Evolutionary conservation across 2,888 invertebrate species (phyloP).

Genomic region (Xestia c-nigrum): DNA sequence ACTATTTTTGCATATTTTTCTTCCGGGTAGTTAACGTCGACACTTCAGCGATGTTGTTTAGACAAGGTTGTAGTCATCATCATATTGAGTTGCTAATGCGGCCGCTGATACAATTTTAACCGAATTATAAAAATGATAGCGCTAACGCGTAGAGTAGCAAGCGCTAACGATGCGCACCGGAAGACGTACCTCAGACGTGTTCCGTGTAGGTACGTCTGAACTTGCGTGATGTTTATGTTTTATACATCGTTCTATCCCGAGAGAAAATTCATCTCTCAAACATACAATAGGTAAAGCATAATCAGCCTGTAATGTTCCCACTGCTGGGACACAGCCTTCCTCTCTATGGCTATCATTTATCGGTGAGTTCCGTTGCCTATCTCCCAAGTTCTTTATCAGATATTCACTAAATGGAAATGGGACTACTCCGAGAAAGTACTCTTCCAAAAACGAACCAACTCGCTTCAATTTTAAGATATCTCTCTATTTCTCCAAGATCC

Average conservation of each 20-base stretch:
- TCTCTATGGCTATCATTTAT: not conserved
- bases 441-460: no score
- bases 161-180: slow-evolving; percentile 1
- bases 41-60: slow-evolving; percentile 15
- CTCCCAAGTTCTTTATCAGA: no score
- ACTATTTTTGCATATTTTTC: not conserved
- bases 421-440: no score
- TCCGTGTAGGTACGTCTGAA: slow-evolving; percentile 32
- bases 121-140: not conserved
- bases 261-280: not conserved
- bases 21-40: not conserved
- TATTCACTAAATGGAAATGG: no score
- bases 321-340: not conserved
- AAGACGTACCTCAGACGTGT: slow-evolving; percentile 5
- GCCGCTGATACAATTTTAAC: slow-evolving; percentile 15
- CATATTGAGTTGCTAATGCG: slow-evolving; percentile 6
- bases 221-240: slow-evolving; percentile 28
- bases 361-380: no score
- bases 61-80: slow-evolving; percentile 20
- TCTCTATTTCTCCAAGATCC: no score
- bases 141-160: slow-evolving; percentile 1
- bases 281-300: not conserved
- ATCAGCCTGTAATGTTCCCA: not conserved
- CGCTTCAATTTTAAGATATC: no score
- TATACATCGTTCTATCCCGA: slow-evolving; percentile 1